phyloP scores from a whole-genome alignment of 2,113 vertebrate species.

The Barbus barbus region DNA sequence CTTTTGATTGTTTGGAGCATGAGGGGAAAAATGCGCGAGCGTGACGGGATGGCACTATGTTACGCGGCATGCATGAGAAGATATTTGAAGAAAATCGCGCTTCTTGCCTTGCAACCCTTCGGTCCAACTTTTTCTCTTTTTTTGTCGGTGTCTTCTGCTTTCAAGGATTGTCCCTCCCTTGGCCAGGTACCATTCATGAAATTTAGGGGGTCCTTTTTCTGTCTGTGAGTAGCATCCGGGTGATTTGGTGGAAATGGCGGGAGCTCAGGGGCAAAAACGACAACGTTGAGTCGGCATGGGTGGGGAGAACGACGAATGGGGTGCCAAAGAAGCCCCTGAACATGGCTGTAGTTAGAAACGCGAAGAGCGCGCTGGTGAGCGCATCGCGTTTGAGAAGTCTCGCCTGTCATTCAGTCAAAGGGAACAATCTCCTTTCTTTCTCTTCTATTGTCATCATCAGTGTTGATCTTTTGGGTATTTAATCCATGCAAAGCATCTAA shows the following conservation, averaged over 20 bases:
- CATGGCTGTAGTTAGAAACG: constrained; percentile 55
- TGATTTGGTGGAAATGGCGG: constrained; percentile 72
- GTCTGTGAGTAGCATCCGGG: constrained; percentile 72
- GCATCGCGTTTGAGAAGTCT: constrained; percentile 37
- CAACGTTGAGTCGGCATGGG: constrained; percentile 45
- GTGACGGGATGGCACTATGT: constrained; percentile 44
- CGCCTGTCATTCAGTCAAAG: constrained; percentile 19
- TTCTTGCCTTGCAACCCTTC: constrained; percentile 47
- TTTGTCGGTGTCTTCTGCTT: constrained; percentile 60
- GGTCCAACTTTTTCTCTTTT: constrained; percentile 63
- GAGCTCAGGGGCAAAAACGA: constrained; percentile 65
- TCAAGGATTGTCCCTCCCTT: constrained; percentile 72
- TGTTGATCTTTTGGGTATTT: neutral
- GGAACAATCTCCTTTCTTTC: constrained; percentile 3
- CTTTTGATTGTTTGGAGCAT: constrained; percentile 54
- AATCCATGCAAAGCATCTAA: neutral
- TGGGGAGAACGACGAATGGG: constrained; percentile 40
- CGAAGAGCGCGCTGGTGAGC: constrained; percentile 41
- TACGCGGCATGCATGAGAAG: constrained; percentile 39
- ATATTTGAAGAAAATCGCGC: constrained; percentile 50
- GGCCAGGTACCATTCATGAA: constrained; percentile 76
- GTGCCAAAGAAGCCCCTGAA: constrained; percentile 42
- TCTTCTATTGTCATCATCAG: constrained; percentile 3
- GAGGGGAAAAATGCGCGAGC: constrained; percentile 41
- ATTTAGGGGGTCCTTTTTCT: constrained; percentile 56